phyloP scores from a whole-genome alignment of 2,888 invertebrate genomes.

The Drosophila algonquin region DNA sequence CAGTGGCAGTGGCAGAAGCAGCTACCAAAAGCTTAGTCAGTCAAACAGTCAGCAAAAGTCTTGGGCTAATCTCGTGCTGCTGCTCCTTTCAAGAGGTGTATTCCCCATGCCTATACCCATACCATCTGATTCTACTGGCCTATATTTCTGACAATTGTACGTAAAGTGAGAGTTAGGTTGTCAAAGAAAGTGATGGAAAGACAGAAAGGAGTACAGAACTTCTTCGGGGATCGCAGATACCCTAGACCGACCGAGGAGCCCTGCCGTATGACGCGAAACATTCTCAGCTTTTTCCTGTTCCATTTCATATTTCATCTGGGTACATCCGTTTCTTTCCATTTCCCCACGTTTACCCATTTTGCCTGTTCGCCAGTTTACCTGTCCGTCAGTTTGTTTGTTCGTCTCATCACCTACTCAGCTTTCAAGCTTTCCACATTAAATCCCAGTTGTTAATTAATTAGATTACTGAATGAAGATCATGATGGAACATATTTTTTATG shows the following conservation, averaged over 20 bases:
- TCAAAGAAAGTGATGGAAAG: background rate
- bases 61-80: slow-evolving; percentile 67
- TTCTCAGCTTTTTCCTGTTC: background rate
- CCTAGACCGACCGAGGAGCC: too few relatives aligned
- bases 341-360: background rate
- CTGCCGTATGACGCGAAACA: background rate
- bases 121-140: background rate
- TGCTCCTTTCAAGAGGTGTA: slow-evolving; percentile 13
- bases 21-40: slow-evolving; percentile 75
- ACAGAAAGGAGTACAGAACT: background rate
- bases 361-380: background rate
- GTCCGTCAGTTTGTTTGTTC: slow-evolving; percentile 1
- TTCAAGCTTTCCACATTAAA: slow-evolving; percentile 1
- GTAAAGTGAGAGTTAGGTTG: background rate
- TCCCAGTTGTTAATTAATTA: background rate
- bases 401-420: slow-evolving; percentile 1
- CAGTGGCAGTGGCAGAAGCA: slow-evolving; percentile 47
- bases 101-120: background rate
- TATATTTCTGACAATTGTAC: background rate
- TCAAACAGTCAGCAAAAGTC: slow-evolving; percentile 59
- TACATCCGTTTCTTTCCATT: background rate
- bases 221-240: too few relatives aligned
- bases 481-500: too few relatives aligned
- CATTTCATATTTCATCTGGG: too few relatives aligned
- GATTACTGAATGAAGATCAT: background rate